Base-by-base conservation (phyloP, 1,140 invertebrate genomes). In the Campoletis sonorensis region DNA sequence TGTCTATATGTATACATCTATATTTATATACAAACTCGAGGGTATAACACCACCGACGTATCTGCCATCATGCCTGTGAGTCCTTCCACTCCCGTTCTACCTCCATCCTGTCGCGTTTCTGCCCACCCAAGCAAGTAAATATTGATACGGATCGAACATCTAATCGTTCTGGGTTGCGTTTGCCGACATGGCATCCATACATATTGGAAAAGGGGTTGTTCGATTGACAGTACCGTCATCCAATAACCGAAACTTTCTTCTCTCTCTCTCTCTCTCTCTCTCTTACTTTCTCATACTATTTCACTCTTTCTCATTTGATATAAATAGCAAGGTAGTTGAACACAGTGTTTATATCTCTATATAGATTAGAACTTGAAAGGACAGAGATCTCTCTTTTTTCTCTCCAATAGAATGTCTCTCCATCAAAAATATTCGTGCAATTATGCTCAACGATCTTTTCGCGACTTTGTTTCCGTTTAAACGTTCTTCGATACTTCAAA, bases 131-230 rank as follows among this genome's bases (percentile, higher is more conserved):
- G 84, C 84, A 79, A 84, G 87, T 87, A 88, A 88, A 88, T 88
- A 88, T 88, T 88, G 86, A 88, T 88, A 87, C 85, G 86, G 86
- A 88, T 88, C 87, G 87, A 88, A 88, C 87, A 87, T 88, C 85
- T 88, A 88, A 88, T 88, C 87, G 87, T 84, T 86, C 80, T 81
- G 84, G 84, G 81, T 78, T 83, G 86, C 86, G 87, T 88, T 88
- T 88, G 86, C 86, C 84, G 79, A 88, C 87, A 83, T 82, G 64
- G 82, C 86, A 85, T 84, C 83, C 83, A 72, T 84, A 87, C 84
- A 82, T 80, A 82, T 82, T 79, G 81, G 61, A 77, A 78, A 82
- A 71, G 81, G 67, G 68, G 37, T 58, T 79, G 49, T 72, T 67
- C 45, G 79, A 80, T 80, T 80, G 71, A 80, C 79, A 75, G 79